A percentile compares a stretch with the other conserved stretches of the same genome.
Evolutionary conservation across 2,888 invertebrate species (phyloP).

Genomic region (Hydrotaea diabolus): DNA sequence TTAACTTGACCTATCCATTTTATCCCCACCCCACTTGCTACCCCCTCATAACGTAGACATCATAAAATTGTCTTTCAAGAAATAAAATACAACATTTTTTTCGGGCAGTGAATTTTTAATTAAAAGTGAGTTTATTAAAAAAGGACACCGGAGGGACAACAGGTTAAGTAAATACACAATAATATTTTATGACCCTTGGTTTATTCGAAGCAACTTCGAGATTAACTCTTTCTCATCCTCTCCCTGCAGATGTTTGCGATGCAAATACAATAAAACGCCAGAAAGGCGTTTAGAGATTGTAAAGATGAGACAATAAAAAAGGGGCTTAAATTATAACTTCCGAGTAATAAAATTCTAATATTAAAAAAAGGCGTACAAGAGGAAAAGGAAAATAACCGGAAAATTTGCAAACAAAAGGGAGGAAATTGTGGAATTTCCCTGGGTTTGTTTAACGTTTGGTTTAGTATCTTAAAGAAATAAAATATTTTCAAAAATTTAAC

Average conservation of each 20-base stretch:
- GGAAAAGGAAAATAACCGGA: neutral
- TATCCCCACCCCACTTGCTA: too few species aligned
- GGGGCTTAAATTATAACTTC: neutral
- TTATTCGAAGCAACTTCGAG: neutral
- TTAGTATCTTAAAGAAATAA: neutral
- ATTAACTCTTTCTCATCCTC: neutral
- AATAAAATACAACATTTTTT: too few species aligned
- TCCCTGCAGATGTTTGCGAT: too few species aligned
- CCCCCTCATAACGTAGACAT: neutral
- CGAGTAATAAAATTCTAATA: neutral
- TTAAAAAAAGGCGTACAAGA: neutral
- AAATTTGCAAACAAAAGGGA: neutral
- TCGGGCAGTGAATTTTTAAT: neutral
- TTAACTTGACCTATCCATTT: too few species aligned
- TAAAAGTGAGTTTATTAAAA: neutral
- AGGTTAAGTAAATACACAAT: neutral
- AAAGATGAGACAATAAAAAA: neutral
- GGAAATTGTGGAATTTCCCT: neutral
- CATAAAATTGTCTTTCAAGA: neutral
- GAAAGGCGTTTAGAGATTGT: neutral
- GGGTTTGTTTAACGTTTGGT: neutral
- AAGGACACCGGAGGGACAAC: neutral
- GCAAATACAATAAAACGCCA: neutral
- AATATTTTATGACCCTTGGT: neutral
- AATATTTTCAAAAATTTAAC: too few species aligned